phyloP scores from a whole-genome alignment of 2,797 vertebrate species.

The Ambastaia sidthimunki region DNA sequence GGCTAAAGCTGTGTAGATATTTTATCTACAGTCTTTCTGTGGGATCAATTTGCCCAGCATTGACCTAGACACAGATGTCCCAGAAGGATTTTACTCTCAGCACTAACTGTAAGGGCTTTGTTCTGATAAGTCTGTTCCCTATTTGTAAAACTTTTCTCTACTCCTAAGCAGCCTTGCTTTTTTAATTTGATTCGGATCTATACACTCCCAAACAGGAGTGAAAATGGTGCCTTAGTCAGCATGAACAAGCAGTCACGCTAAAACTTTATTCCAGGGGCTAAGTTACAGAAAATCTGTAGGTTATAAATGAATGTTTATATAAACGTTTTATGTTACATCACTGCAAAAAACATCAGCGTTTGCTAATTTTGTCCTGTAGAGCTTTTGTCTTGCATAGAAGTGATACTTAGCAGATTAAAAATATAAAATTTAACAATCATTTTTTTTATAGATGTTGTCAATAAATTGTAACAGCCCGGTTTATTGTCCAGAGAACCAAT shows the following conservation, averaged over 20 bases:
- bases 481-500: too few species aligned
- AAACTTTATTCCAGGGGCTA: neutral
- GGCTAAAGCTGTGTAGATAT: conserved; percentile 1
- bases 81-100: conserved; percentile 18
- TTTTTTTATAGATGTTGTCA: too few species aligned
- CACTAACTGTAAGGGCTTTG: conserved; percentile 17
- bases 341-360: too few species aligned
- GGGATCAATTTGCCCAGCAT: conserved; percentile 40
- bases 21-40: conserved; percentile 33
- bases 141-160: conserved; percentile 12
- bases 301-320: neutral
- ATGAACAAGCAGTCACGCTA: neutral
- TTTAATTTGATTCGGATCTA: conserved; percentile 35
- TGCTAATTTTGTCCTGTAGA: too few species aligned
- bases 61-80: conserved; percentile 38
- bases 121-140: conserved; percentile 19
- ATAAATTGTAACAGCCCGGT: too few species aligned
- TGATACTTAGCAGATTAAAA: too few species aligned
- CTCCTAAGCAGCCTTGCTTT: conserved; percentile 24
- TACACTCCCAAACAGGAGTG: neutral
- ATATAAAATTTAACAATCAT: too few species aligned
- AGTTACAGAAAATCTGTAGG: neutral
- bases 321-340: too few species aligned
- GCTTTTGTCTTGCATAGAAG: too few species aligned
- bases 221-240: conserved; percentile 15